phyloP scores from a whole-genome alignment of 2,113 vertebrate species.

The Phalacrocorax carbo region DNA sequence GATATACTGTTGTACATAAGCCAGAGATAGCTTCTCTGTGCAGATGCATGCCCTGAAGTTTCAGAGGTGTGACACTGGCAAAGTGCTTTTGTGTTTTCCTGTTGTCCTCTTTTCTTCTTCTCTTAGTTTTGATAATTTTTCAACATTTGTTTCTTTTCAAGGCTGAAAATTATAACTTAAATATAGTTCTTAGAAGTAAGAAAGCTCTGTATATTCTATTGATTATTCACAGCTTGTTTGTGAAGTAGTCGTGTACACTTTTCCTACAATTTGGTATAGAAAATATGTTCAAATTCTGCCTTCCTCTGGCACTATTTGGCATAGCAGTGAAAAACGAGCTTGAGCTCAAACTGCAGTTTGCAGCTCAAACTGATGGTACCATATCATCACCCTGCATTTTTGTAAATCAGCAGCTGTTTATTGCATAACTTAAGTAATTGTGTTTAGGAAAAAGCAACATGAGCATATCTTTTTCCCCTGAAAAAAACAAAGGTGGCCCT shows the following conservation, averaged over 20 bases:
- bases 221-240: background rate
- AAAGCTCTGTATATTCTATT: background rate
- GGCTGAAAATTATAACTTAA: background rate
- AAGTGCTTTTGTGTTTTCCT: background rate
- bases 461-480: background rate
- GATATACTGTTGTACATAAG: too few species aligned
- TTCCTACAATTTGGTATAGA: background rate
- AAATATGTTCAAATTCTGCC: slow-evolving; percentile 64
- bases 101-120: background rate
- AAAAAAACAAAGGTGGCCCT: background rate
- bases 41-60: background rate
- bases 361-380: too few species aligned
- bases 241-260: background rate
- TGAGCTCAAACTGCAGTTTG: background rate
- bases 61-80: background rate
- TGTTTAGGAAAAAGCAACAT: background rate
- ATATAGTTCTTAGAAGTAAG: background rate
- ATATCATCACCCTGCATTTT: background rate
- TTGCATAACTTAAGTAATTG: background rate
- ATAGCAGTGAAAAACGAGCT: slow-evolving; percentile 34
- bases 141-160: background rate
- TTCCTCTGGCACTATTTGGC: slow-evolving; percentile 58
- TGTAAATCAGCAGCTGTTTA: background rate
- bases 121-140: background rate
- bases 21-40: background rate